phyloP scores from a whole-genome alignment of 2,888 invertebrate species.

The Bhutanitis thaidina region DNA sequence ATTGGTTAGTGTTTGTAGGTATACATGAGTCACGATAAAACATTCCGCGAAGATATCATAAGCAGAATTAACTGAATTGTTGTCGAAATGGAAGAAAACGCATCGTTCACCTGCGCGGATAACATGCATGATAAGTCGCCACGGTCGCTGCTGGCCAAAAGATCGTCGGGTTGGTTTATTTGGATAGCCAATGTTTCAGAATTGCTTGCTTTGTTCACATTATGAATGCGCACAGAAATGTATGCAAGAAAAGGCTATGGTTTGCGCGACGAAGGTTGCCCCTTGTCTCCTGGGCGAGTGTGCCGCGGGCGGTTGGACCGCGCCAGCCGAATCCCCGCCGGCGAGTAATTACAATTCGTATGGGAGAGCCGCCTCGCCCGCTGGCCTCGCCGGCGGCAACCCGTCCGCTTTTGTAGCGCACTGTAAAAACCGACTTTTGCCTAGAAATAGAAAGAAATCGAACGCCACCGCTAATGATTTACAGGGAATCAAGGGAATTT shows the following conservation, averaged over 20 bases:
- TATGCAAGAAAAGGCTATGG: neutral
- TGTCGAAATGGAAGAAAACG: no score
- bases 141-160: no score
- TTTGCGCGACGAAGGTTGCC: neutral
- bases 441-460: conserved; percentile 13
- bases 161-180: no score
- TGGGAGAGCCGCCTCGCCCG: conserved; percentile 8
- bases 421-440: conserved; percentile 1
- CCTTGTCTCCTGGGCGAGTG: neutral
- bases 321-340: conserved; percentile 5
- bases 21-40: no score
- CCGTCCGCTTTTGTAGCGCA: conserved; percentile 11
- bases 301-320: conserved; percentile 3
- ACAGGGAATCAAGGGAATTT: neutral
- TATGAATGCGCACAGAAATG: neutral
- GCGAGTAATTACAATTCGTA: conserved; percentile 20
- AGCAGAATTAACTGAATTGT: no score
- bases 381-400: conserved; percentile 1
- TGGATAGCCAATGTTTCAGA: no score
- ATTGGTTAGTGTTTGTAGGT: no score
- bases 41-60: no score
- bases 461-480: neutral
- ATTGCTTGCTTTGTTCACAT: no score
- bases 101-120: no score
- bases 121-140: no score